These are phyloP conservation scores for Cynodonichthys magdalenae DNA, from an alignment of 2,797 vertebrate species.

Conservation along the genomic window DNA sequence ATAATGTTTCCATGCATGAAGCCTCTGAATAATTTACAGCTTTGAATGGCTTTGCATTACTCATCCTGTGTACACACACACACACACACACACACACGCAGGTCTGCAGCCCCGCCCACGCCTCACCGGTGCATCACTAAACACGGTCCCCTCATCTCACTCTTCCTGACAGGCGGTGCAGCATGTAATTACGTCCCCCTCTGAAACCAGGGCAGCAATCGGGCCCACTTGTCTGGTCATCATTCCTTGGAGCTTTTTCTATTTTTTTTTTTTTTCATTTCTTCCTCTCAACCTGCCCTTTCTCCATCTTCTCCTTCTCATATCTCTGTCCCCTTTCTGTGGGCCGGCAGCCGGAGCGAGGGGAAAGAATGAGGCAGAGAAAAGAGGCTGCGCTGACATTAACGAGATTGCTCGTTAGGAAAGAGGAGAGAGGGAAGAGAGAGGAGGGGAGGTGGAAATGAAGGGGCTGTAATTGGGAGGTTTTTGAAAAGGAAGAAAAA, in stretches of 20 bases:
- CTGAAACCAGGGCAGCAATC: constrained; percentile 77
- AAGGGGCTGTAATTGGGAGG: constrained; percentile 83
- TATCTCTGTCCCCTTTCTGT: constrained; percentile 36
- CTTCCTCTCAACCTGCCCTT: constrained; percentile 59
- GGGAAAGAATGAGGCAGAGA: constrained; percentile 55
- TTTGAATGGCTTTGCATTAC: constrained; percentile 67
- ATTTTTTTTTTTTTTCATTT: constrained; percentile 40
- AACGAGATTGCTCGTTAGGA: constrained; percentile 80
- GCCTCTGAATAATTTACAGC: constrained; percentile 75
- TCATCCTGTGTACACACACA: constrained; percentile 39
- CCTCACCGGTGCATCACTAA: constrained; percentile 71
- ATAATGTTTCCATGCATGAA: constrained; percentile 75
- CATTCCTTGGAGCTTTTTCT: constrained; percentile 50
- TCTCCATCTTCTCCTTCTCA: constrained; percentile 52
- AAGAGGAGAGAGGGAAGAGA: constrained; percentile 42
- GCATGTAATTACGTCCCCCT: constrained; percentile 77
- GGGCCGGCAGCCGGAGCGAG: constrained; percentile 55
- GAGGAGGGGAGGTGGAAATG: constrained; percentile 59
- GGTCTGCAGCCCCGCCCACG: constrained; percentile 55
- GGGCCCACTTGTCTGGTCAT: constrained; percentile 74
- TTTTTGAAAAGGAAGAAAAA: constrained; percentile 78
- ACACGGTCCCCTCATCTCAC: constrained; percentile 67
- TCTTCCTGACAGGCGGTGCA: constrained; percentile 70
- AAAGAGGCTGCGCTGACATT: constrained; percentile 67
- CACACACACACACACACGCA: constrained; percentile 32